Conservation (phyloP, 2,888 invertebrate genomes). For the Mimas tiliae region DNA sequence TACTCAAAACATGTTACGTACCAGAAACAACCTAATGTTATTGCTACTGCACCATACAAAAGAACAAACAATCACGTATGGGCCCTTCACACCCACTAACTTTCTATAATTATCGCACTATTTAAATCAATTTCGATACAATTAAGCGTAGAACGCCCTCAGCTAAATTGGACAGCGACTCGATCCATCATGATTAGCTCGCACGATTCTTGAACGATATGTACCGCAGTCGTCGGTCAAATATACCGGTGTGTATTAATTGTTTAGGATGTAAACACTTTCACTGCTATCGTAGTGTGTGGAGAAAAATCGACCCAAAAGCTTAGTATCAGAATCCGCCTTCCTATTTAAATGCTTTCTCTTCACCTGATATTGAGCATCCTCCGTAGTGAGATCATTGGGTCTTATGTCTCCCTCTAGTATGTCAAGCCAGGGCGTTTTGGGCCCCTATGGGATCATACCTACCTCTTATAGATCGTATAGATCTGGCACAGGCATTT, state of each 20-base stretch:
- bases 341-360: no score
- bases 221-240: background rate
- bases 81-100: constrained; percentile 10
- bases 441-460: no score
- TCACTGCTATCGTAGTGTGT: background rate
- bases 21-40: no score
- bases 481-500: no score
- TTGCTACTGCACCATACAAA: no score
- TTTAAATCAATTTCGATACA: constrained; percentile 25
- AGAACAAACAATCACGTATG: background rate
- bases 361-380: no score
- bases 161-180: constrained; percentile 11
- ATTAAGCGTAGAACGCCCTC: constrained; percentile 20
- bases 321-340: no score
- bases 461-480: no score
- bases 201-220: background rate
- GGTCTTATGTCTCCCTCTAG: no score
- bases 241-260: constrained; percentile 6
- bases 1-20: no score
- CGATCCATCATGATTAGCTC: constrained; percentile 24
- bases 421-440: no score
- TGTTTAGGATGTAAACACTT: constrained; percentile 1
- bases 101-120: constrained; percentile 25
- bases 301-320: background rate
- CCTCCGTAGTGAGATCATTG: no score